Evolutionary conservation across 2,888 invertebrate species (phyloP), one percentile per base, ranked within the genome.

Genomic region (Eupeodes latifasciatus): DNA sequence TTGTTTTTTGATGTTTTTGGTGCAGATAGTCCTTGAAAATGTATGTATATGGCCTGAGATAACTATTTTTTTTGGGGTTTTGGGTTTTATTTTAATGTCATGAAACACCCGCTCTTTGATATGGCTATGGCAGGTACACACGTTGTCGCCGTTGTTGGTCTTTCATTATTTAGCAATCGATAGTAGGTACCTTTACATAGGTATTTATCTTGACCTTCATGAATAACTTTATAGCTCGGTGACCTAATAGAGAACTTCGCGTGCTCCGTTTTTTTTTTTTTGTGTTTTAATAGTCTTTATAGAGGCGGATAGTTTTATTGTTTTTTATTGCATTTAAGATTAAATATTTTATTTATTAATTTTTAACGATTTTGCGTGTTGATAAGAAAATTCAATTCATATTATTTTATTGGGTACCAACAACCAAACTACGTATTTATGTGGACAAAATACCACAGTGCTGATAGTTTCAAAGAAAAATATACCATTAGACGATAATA

Each of bases 361-460:
- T 67, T 34, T 67, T 34, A 16, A 27, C 14, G 67, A 67, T 67
- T 27, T 51, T 51, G 67, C 67, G 67, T 67, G 67, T 67, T 67
- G 67, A 67, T 67, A 11, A 51, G 5, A 49, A 27, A 49, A 67
- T 49, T 67, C 40, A 40, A 40, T 9, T 27, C 34, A 1, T 51
- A 67, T 51, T n/a, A 67, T 4, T 16, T 67, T 67, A 62, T 51
- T 67, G n/a, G n/a, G 12, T 34, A 40, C 6, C 9, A 40, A 40
- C 9, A 7, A n/a, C n/a, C n/a, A 40, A 27, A 27, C 27, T 27
- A 27, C 27, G 27, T 40, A 40, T 67, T 51, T 27, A 14, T 49
- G 40, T 11, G 7, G 44, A 66, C 44, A 44, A 49, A 14, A 47
- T 14, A 27, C 27, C 27, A 27, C 3, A 27, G 27, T 27, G 7